A percentile compares a stretch with the other conserved stretches of the same genome.
Evolutionary conservation across 2,113 vertebrate genomes (phyloP).

Genomic region (Prolemur simus): DNA sequence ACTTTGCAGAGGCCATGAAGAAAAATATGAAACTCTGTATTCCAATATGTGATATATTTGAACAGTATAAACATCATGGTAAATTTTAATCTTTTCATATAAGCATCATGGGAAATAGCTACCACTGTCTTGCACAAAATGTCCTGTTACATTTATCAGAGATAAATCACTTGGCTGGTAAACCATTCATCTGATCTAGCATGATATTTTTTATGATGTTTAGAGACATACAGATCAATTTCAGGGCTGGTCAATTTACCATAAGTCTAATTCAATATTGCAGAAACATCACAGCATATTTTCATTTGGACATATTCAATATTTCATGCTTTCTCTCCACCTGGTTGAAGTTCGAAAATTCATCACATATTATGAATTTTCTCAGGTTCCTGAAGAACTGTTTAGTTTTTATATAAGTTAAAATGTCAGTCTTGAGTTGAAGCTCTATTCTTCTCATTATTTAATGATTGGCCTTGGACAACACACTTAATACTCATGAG

Average conservation of each 20-base stretch:
- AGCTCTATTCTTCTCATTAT: not conserved
- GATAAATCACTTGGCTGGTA: not conserved
- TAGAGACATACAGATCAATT: not conserved
- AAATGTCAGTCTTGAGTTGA: not conserved
- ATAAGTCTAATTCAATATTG: not conserved
- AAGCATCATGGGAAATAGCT: not conserved
- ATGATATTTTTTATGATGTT: not conserved
- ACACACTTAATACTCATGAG: not conserved
- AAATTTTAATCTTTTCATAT: not conserved
- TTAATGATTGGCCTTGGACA: not conserved
- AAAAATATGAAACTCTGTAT: not conserved
- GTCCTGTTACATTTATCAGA: not conserved
- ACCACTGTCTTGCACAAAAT: not conserved
- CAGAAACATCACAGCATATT: not conserved
- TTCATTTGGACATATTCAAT: not conserved
- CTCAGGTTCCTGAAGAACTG: not conserved
- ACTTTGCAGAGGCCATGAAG: not conserved
- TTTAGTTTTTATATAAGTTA: not conserved
- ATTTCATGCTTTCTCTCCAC: not conserved
- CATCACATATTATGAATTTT: not conserved
- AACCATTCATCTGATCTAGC: not conserved
- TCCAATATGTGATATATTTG: not conserved
- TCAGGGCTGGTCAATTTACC: not conserved
- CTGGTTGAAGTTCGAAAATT: slow-evolving; percentile 21
- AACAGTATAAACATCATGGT: not conserved